Percentiles rank a stretch among this genome's conserved stretches.
Evolutionary conservation across 2,113 vertebrate species (phyloP).

Genomic region (Python bivittatus): DNA sequence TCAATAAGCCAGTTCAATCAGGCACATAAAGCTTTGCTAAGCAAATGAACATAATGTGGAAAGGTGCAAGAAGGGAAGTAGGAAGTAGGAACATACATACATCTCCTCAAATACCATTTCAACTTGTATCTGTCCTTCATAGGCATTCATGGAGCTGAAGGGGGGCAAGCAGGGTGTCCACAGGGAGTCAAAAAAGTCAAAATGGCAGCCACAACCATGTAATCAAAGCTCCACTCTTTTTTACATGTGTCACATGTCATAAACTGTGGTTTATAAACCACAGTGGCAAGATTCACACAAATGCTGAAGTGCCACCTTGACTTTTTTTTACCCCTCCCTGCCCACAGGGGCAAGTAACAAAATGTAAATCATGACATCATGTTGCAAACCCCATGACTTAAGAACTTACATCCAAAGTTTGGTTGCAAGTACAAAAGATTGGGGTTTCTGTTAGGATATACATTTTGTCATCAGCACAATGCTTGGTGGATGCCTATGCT

Average conservation of each 20-base stretch:
- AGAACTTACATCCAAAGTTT: neutral
- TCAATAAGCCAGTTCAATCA: conserved; percentile 16
- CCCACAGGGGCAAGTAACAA: neutral
- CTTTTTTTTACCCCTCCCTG: neutral
- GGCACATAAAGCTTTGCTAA: neutral
- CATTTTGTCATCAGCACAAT: neutral
- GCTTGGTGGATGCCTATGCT: neutral
- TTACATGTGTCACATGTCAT: neutral
- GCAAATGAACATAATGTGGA: conserved; percentile 9
- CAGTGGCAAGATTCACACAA: neutral
- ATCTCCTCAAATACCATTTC: neutral
- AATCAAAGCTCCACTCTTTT: neutral
- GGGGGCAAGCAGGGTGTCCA: neutral
- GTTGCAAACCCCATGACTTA: neutral
- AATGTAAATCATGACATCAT: neutral
- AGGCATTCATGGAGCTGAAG: neutral
- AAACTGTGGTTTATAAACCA: neutral
- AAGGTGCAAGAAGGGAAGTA: neutral
- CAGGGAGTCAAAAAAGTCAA: neutral
- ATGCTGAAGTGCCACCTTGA: neutral
- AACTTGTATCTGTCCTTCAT: neutral
- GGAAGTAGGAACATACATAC: neutral
- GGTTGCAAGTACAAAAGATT: neutral
- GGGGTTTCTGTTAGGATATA: neutral
- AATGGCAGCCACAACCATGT: neutral